Evolutionary conservation across 2,113 vertebrate species (phyloP).

Genomic region (Callorhinus ursinus): DNA sequence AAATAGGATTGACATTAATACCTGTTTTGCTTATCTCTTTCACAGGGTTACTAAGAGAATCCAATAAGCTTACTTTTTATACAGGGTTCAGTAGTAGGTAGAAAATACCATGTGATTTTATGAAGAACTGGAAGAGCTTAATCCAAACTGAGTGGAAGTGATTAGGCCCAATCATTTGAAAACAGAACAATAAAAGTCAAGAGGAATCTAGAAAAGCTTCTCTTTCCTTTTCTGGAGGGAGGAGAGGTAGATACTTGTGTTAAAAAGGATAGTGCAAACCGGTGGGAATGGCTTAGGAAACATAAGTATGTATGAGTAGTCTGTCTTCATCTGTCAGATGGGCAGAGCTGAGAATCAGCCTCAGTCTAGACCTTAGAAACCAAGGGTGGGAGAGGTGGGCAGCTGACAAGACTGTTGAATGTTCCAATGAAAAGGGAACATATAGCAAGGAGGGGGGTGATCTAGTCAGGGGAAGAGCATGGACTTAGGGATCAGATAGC

Average conservation of each 20-base stretch:
- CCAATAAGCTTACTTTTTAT: background rate
- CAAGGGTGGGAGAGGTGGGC: background rate
- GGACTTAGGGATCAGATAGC: background rate
- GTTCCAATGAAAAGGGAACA: background rate
- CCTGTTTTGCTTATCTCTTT: background rate
- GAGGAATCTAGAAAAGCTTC: background rate
- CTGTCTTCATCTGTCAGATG: background rate
- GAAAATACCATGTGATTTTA: conserved; percentile 30
- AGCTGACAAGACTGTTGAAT: background rate
- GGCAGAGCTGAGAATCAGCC: background rate
- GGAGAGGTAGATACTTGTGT: background rate
- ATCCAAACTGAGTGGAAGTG: background rate
- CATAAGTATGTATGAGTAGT: background rate
- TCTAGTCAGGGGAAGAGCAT: background rate
- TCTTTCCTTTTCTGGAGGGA: background rate
- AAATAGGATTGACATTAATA: background rate
- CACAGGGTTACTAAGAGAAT: background rate
- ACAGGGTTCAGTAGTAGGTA: background rate
- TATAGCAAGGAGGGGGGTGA: background rate
- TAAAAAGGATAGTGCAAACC: background rate
- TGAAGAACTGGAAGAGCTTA: background rate
- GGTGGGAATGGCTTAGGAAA: background rate
- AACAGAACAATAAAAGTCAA: background rate
- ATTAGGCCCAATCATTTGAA: background rate
- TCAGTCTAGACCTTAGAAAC: background rate